Evolutionary conservation across 2,888 invertebrate genomes (phyloP), one percentile per base, ranked within the genome.

Genomic region (Palloptera scutellata): DNA sequence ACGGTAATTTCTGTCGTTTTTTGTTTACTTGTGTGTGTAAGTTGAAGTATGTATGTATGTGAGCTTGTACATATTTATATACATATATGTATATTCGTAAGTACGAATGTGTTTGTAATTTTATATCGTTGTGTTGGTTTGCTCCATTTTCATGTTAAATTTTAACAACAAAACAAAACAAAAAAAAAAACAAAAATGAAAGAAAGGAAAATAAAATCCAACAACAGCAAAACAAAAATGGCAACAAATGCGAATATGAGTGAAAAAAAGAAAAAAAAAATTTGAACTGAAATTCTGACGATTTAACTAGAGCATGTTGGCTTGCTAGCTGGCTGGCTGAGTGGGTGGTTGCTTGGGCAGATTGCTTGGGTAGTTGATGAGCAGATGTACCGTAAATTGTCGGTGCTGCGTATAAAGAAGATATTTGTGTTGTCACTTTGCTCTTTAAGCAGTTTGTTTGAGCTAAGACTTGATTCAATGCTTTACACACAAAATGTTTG

Each of bases 241-340:
- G 45, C 48, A 57, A 58, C 42, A 57, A 67, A 13, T 48, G 48
- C 48, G 48, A 13, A 48, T 15, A 13, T 13, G 48, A 8, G 48
- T 13, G 57, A 58, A 53, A 40, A 61, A 51, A 58, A 58, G 30
- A 51, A 61, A 40, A 53, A 20, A 17, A 51, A 57, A 42, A n/a
- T 12, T 11, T 11, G n/a, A 59, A 42, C 52, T 43, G 42, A 63
- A 59, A 51, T 65, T 55, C 58, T 63, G 68, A 68, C 69, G 60
- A 67, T 65, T 71, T 62, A 69, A 69, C 64, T 67, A 53, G 68
- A 65, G 65, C 68, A 52, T 65, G 68, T 64, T 64, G 64, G 64
- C 42, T 48, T n/a, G n/a, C 17, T 54, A 30, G 30, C 30, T 30
- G 30, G 6, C 30, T 30, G 30, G 6, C 30, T 30, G 30, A 30